Percentiles rank a stretch among this genome's conserved stretches.
Conservation (phyloP, 2,113 vertebrate species). For the Turnix velox region DNA sequence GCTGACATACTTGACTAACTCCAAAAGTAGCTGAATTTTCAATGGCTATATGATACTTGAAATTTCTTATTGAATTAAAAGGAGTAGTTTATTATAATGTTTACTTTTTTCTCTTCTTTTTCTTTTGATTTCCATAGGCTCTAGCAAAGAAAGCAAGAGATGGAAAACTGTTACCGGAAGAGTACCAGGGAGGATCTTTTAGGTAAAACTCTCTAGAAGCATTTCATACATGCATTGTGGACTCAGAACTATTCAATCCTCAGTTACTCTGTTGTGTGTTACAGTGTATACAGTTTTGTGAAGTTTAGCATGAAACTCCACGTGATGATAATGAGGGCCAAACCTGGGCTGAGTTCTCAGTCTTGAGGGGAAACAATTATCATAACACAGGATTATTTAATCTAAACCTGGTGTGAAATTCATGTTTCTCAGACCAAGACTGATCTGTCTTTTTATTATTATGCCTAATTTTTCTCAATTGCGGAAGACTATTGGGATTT, state of each 20-base stretch:
- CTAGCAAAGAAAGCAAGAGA: slow-evolving; percentile 91
- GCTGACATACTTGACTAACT: not conserved
- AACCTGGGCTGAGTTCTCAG: not conserved
- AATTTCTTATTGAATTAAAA: not conserved
- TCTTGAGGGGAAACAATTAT: not conserved
- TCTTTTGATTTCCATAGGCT: slow-evolving; percentile 66
- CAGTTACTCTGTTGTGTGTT: not conserved
- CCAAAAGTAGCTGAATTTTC: not conserved
- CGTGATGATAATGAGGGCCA: not conserved
- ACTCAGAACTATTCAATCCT: not conserved
- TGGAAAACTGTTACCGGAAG: slow-evolving; percentile 92
- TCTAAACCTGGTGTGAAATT: not conserved
- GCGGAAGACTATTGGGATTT: not conserved
- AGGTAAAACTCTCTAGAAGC: slow-evolving; percentile 76
- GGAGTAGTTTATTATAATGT: not conserved
- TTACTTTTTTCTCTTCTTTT: not conserved
- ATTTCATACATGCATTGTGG: not conserved
- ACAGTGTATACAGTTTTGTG: not conserved
- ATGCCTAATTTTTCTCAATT: not conserved
- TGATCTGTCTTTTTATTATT: not conserved
- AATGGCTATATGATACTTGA: not conserved
- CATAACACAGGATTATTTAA: not conserved
- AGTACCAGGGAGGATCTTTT: slow-evolving; percentile 96
- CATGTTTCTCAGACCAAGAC: not conserved
- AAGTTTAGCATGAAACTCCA: not conserved